Base-by-base conservation (phyloP, 2,113 vertebrate species). In the Toxotes jaculatrix region DNA sequence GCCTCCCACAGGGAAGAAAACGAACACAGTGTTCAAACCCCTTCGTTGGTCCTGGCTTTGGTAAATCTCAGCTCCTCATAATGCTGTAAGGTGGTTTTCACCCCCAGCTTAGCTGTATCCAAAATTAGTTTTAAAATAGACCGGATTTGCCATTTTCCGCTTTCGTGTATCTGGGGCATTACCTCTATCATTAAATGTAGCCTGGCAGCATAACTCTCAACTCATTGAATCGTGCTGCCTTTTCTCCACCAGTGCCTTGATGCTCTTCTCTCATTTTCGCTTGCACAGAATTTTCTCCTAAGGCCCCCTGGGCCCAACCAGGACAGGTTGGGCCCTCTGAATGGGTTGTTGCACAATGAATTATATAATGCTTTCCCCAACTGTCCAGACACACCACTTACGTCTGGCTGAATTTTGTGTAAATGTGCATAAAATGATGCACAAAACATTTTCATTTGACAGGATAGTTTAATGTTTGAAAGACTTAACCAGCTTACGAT, bases 311-410 rank as follows among this genome's bases (percentile, higher is more conserved):
- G n/a, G n/a, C n/a, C n/a, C n/a, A n/a, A n/a, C n/a, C n/a, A n/a
- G n/a, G n/a, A n/a, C n/a, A n/a, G n/a, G n/a, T 31, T n/a, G 47
- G 34, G 16, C 38, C 62, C 45, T 53, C 59, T 19, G n/a, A 13
- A 49, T 53, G 14, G 12, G 38, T 23, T 57, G 72, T 76, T 83
- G 34, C 43, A 47, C 34, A 72, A 77, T 43, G 32, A 77, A 3
- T 77, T 72, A 77, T 23, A 27, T 67, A 77, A 78, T 27, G 27
- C 27, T 27, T 27, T 27, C 36, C 36, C 36, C 4, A 36, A 36
- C 4, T 36, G 4, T 36, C 36, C 45, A 17, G 4, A 47, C 45
- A 17, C 4, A n/a, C 49, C 49, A n/a, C 21, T 9, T 21, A 21
- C n/a, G 49, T n/a, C 49, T n/a, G 21, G 19, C 17, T 53, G 49